Evolutionary conservation across 2,113 vertebrate species (phyloP).

Genomic region (Anas platyrhynchos): DNA sequence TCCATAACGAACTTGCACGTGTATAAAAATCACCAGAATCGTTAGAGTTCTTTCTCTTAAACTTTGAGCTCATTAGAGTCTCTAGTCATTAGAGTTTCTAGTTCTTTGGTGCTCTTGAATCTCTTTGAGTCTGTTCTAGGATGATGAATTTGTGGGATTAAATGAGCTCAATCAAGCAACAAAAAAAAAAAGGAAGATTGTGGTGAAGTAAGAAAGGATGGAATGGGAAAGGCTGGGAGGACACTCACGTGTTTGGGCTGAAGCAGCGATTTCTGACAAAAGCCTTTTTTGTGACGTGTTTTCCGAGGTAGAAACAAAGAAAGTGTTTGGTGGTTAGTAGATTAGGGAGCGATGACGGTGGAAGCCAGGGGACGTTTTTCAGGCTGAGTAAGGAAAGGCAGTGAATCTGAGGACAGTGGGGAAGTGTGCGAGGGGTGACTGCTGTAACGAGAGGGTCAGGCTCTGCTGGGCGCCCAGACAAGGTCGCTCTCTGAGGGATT

Average conservation of each 20-base stretch:
- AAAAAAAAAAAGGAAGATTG: neutral
- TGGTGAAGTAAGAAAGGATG: neutral
- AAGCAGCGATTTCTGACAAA: neutral
- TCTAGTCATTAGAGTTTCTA: neutral
- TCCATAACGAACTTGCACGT: neutral
- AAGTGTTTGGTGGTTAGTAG: neutral
- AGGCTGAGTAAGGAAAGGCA: neutral
- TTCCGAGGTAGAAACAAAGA: neutral
- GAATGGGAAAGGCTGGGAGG: neutral
- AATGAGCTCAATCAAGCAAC: neutral
- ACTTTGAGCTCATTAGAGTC: neutral
- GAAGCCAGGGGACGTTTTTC: neutral
- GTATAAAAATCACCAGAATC: neutral
- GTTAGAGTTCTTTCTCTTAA: neutral
- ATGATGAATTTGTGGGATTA: neutral
- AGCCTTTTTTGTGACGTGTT: neutral
- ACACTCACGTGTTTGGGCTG: neutral
- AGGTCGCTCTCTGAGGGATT: neutral
- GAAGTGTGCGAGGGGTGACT: neutral
- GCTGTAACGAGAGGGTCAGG: constrained; percentile 5
- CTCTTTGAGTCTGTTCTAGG: neutral
- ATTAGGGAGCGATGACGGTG: neutral
- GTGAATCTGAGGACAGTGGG: neutral
- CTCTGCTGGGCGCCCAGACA: neutral
- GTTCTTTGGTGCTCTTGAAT: neutral